phyloP scores from a whole-genome alignment of 35 echinoderm and acorn worm genomes.

The Diadema setosum region DNA sequence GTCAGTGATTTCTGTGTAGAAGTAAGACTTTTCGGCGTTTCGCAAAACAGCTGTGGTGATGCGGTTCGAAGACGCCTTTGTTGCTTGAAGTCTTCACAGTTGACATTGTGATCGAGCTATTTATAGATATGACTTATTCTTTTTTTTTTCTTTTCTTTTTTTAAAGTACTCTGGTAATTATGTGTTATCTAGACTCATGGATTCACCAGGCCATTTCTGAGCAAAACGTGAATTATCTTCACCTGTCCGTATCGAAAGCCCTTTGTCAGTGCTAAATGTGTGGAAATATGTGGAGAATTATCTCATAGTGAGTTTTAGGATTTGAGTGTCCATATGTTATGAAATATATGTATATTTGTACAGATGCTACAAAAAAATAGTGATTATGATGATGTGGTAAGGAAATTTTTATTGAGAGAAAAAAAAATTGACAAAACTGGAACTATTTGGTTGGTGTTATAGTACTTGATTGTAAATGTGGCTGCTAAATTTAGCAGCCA shows the following conservation, averaged over 20 bases:
- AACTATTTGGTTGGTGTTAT: background rate
- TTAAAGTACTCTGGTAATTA: no score
- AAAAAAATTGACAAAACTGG: background rate
- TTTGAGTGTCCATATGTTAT: background rate
- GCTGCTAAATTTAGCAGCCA: background rate
- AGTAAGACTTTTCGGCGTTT: no score
- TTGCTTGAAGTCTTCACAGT: no score
- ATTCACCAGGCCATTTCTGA: background rate
- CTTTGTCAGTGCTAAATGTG: background rate
- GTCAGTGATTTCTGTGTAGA: no score
- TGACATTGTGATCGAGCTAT: no score
- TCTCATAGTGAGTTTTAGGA: no score
- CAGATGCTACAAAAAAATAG: background rate
- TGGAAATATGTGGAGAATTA: background rate
- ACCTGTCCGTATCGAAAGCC: background rate
- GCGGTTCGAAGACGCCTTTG: no score
- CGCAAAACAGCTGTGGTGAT: no score
- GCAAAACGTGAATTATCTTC: background rate
- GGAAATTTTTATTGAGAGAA: background rate
- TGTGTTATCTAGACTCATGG: no score
- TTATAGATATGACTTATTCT: no score
- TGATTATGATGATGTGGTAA: background rate
- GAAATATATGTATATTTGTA: slow-evolving; percentile 26
- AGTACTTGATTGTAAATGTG: slow-evolving; percentile 5
- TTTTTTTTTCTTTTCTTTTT: no score